A percentile compares a stretch with the other conserved stretches of the same genome.
Evolutionary conservation across 2,113 vertebrate species (phyloP).

Genomic region (Muscicapa adusta): DNA sequence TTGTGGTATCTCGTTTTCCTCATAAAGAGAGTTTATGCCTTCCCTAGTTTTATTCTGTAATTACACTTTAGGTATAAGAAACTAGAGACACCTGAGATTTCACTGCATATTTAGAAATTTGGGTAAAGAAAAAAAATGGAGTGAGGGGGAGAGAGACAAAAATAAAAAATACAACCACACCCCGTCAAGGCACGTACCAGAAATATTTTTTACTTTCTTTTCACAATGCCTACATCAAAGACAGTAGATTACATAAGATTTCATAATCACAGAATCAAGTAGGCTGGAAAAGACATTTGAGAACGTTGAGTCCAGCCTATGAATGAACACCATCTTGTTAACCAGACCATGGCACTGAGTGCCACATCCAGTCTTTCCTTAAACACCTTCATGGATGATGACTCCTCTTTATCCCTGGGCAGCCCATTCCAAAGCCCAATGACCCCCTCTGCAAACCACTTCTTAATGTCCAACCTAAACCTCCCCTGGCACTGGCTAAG

Average conservation of each 20-base stretch:
- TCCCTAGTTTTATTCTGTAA: not conserved
- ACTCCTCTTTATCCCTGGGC: no score
- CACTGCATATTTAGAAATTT: not conserved
- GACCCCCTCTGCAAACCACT: not conserved
- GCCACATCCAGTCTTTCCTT: not conserved
- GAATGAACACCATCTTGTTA: not conserved
- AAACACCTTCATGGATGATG: not conserved
- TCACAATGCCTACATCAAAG: not conserved
- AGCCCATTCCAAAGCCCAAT: not conserved
- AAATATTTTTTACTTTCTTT: not conserved
- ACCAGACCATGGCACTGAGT: not conserved
- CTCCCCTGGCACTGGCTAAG: not conserved
- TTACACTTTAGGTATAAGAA: not conserved
- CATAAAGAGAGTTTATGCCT: not conserved
- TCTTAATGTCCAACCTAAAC: not conserved
- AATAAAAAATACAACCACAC: not conserved
- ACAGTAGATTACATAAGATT: not conserved
- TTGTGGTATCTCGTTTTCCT: not conserved
- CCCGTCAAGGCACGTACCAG: not conserved
- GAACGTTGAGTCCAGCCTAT: not conserved
- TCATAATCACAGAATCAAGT: not conserved
- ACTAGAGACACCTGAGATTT: not conserved
- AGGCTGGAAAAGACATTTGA: not conserved
- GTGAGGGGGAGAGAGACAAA: not conserved
- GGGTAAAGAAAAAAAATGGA: rapidly evolving